Evolutionary conservation across 1,140 invertebrate genomes (phyloP), one percentile per base, ranked within the genome.

Genomic region (Leptinotarsa undecemlineata): DNA sequence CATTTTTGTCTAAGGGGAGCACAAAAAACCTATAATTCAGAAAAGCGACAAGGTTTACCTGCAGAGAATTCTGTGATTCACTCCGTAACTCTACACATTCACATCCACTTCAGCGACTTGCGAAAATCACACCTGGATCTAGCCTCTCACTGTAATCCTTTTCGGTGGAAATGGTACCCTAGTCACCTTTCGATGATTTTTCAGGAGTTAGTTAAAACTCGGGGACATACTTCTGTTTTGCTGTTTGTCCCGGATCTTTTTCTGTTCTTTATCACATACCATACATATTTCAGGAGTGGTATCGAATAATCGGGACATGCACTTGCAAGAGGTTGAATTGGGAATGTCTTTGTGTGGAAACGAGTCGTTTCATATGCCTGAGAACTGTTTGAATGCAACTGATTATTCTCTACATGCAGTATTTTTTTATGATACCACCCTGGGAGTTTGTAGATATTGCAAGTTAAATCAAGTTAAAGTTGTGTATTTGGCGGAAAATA

Each of bases 121-220:
- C 69, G 57, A 71, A 72, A 64, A 72, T 76, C 73, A 75, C 77
- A 78, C 77, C 77, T 78, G 77, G 75, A 74, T 72, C 71, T 61
- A 33, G 72, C 72, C 47, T 61, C 48, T 62, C n/a, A 42, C 63
- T 68, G 19, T 73, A 42, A 76, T 73, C 63, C 66, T 64, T 75
- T 78, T 73, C 20, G 72, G 51, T 51, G 70, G 48, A 72, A 76
- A 76, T 74, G 75, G 75, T 51, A 73, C 75, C 74, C 75, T 66
- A 48, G 68, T 71, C 74, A 42, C 47, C 74, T 76, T 80, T 61
- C 21, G 70, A 80, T 77, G 77, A 80, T 74, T 80, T 77, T 80
- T 75, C 75, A 76, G 57, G 42, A 79, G 73, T 81, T 81, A 74
- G 78, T 81, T 79, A 79, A 79, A 79, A 80, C 75, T 66, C 68